These are phyloP conservation scores for Sakesphorus luctuosus DNA, from an alignment of 2,113 vertebrate genomes.

Conservation along the genomic window DNA sequence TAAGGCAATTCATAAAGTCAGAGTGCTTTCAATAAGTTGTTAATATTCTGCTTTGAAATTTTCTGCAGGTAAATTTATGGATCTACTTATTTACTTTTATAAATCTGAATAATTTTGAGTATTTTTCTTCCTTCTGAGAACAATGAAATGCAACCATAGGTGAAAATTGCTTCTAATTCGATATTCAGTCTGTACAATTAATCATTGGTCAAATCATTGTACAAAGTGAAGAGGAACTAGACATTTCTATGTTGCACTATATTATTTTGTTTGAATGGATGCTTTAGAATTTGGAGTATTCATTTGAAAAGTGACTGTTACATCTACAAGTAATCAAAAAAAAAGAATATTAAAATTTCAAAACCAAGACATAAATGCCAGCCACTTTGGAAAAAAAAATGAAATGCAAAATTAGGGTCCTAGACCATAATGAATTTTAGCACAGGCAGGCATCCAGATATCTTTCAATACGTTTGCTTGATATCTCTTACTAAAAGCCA, in stretches of 20 bases:
- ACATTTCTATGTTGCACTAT: neutral
- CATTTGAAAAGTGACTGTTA: neutral
- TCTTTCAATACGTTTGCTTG: neutral
- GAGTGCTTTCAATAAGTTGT: neutral
- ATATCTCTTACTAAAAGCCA: neutral
- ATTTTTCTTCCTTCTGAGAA: neutral
- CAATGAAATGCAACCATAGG: neutral
- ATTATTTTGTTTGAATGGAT: neutral
- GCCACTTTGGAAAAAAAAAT: neutral
- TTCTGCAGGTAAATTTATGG: neutral
- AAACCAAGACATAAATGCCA: neutral
- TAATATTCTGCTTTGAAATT: neutral
- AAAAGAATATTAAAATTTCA: neutral
- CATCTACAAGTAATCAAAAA: neutral
- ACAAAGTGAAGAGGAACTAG: neutral
- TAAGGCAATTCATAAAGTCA: neutral
- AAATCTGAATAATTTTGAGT: neutral
- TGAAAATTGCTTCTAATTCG: neutral
- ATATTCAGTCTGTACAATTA: neutral
- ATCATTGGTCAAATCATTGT: neutral
- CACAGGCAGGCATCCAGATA: neutral
- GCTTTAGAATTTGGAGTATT: neutral
- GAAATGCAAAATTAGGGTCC: neutral
- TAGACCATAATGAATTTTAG: neutral
- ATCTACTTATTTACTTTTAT: neutral